A percentile compares a stretch with the other conserved stretches of the same genome.
These are phyloP conservation scores for Rhinatrema bivittatum DNA, from an alignment of 2,797 vertebrate genomes.

Conservation along the genomic window DNA sequence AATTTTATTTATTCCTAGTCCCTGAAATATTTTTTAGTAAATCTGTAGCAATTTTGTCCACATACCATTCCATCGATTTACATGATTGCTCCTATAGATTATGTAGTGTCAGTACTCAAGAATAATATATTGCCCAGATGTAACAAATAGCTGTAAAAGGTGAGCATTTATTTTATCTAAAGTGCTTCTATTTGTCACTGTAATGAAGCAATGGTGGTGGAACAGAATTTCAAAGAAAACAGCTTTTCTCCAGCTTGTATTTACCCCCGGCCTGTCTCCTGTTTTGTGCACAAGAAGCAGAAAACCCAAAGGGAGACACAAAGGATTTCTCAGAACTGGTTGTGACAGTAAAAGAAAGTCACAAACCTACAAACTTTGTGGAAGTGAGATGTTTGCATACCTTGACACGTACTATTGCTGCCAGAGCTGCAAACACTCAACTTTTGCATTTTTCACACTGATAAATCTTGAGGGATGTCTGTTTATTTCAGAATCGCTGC, in stretches of 20 bases:
- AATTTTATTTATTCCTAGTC: slow-evolving; percentile 9
- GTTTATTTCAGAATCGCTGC: too few relatives aligned
- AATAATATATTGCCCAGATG: slow-evolving; percentile 22
- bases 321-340: too few relatives aligned
- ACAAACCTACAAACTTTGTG: background rate
- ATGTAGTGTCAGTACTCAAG: slow-evolving; percentile 6
- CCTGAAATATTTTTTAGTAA: slow-evolving; percentile 10
- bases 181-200: slow-evolving; percentile 18
- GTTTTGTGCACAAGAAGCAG: too few relatives aligned
- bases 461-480: background rate
- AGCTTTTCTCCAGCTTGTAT: background rate
- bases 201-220: background rate
- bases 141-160: slow-evolving; percentile 12
- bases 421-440: background rate
- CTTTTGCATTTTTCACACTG: background rate
- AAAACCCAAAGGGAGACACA: too few relatives aligned
- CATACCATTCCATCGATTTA: slow-evolving; percentile 21
- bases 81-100: slow-evolving; percentile 12
- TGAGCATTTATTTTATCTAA: slow-evolving; percentile 11
- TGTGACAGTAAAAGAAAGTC: background rate
- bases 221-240: slow-evolving; percentile 1
- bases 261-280: too few relatives aligned
- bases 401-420: background rate
- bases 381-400: background rate
- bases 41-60: slow-evolving; percentile 5